phyloP scores from a whole-genome alignment of 2,113 vertebrate genomes.

The Alligator sinensis region DNA sequence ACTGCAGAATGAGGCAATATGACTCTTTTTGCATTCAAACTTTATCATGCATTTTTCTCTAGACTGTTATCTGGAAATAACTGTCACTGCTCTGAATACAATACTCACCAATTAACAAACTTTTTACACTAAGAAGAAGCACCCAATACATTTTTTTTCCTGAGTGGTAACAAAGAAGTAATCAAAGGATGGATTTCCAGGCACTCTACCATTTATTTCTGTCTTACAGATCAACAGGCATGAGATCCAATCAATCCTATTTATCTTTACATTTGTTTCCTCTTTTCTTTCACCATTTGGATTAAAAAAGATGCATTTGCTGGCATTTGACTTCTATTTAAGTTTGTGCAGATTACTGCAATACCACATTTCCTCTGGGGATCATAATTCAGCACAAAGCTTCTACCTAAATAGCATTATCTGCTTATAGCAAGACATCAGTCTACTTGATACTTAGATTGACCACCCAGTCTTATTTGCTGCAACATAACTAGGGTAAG shows the following conservation, averaged over 20 bases:
- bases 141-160: not conserved
- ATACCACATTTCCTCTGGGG: not conserved
- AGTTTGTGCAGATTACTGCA: not conserved
- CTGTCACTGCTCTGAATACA: not conserved
- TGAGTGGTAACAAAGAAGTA: fast-evolving
- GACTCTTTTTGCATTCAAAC: not conserved
- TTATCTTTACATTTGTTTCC: not conserved
- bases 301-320: not conserved
- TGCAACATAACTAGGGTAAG: not conserved
- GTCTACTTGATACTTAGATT: not conserved
- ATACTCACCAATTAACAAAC: not conserved
- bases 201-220: not conserved
- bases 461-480: not conserved
- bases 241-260: not conserved
- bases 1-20: not conserved
- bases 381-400: not conserved
- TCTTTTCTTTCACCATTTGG: not conserved
- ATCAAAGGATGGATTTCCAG: not conserved
- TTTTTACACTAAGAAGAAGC: not conserved
- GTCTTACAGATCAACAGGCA: not conserved
- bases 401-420: not conserved
- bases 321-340: fast-evolving
- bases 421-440: not conserved
- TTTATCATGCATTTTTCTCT: not conserved
- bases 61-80: not conserved